Evolutionary conservation across 2,113 vertebrate genomes (phyloP).

Genomic region (Cryptomyrus ogoouensis): DNA sequence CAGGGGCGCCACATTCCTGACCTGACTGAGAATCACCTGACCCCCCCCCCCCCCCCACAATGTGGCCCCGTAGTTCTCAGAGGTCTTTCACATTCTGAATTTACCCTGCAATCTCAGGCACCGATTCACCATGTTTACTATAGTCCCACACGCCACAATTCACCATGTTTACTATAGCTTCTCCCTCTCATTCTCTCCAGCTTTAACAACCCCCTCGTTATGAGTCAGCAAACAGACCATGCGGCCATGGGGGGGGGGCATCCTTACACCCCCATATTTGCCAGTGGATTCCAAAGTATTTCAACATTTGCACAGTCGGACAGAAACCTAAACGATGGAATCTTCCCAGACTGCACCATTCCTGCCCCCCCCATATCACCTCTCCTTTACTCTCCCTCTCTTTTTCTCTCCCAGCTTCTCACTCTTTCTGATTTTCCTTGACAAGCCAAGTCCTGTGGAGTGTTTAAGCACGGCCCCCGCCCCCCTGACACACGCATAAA

Average conservation of each 20-base stretch:
- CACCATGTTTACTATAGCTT: constrained; percentile 13
- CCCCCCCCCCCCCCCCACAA: neutral
- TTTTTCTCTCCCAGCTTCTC: constrained; percentile 29
- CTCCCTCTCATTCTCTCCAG: neutral
- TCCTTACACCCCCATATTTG: neutral
- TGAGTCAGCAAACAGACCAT: neutral
- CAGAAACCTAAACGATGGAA: neutral
- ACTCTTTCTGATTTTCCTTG: constrained; percentile 12
- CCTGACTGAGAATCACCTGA: neutral
- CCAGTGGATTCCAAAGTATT: neutral
- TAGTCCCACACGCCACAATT: constrained; percentile 13
- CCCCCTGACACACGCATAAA: neutral
- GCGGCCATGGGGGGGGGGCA: neutral
- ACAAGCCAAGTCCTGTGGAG: neutral
- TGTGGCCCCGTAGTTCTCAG: neutral
- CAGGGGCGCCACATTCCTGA: constrained; percentile 12
- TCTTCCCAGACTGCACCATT: neutral
- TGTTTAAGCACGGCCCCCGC: neutral
- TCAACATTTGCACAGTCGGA: neutral
- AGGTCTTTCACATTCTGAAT: constrained; percentile 28
- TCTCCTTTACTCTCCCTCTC: constrained; percentile 30
- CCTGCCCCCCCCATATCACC: neutral
- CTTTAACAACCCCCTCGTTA: neutral
- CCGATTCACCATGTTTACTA: constrained; percentile 20
- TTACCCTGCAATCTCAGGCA: constrained; percentile 50